Percentiles rank a stretch among this genome's conserved stretches.
These are phyloP conservation scores for Aspidapion aeneum DNA, from an alignment of 2,888 invertebrate species.

Conservation along the genomic window DNA sequence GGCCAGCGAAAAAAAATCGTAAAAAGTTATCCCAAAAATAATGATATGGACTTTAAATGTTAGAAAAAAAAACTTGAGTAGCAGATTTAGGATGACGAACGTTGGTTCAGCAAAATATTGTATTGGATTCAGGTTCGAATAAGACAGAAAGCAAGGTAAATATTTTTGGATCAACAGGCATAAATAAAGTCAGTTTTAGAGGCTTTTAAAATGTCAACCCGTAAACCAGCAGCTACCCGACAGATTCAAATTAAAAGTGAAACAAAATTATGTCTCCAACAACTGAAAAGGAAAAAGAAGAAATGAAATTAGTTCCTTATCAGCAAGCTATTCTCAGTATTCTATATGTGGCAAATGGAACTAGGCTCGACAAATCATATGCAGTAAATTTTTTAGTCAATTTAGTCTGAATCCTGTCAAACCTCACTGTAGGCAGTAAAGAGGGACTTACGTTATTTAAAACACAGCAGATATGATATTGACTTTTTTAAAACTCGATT, in stretches of 20 bases:
- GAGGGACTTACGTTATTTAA: conserved; percentile 8
- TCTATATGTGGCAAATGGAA: conserved; percentile 8
- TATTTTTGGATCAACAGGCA: conserved; percentile 5
- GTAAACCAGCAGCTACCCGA: background rate
- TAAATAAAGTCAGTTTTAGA: conserved; percentile 8
- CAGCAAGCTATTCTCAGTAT: conserved; percentile 6
- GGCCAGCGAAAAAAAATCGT: too few species aligned
- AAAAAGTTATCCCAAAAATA: too few species aligned
- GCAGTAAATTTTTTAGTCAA: conserved; percentile 11
- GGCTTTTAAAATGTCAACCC: conserved; percentile 2
- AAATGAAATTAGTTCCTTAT: background rate
- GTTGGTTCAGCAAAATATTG: conserved; percentile 1
- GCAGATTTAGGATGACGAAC: conserved; percentile 4
- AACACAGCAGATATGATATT: too few species aligned
- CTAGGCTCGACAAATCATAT: conserved; percentile 14
- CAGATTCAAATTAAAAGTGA: too few species aligned
- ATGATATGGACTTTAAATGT: too few species aligned
- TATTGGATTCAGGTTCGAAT: conserved; percentile 2
- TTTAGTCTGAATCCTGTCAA: conserved; percentile 11
- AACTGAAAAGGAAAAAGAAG: background rate
- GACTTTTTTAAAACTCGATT: too few species aligned
- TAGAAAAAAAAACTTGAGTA: conserved; percentile 1
- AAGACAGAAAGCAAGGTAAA: background rate
- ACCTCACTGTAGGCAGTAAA: conserved; percentile 7
- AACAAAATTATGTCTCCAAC: too few species aligned